Evolutionary conservation across 2,888 invertebrate species (phyloP).

Genomic region (Cryptus viduatorius): DNA sequence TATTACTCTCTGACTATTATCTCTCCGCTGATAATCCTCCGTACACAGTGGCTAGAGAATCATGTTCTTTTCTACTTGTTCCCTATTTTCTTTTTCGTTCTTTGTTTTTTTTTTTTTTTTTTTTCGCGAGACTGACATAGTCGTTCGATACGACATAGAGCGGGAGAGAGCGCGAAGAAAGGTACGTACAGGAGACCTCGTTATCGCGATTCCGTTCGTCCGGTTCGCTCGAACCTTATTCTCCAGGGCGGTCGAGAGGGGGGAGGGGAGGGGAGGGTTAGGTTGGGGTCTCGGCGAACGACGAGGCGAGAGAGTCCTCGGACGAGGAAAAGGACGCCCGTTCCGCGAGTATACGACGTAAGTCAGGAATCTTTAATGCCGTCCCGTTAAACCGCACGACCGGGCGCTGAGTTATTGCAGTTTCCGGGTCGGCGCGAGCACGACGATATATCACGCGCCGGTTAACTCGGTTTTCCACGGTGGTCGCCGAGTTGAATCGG

Average conservation of each 20-base stretch:
- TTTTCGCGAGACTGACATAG: conserved; percentile 5
- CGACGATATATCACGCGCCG: conserved; percentile 74
- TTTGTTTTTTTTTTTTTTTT: conserved; percentile 13
- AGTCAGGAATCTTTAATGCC: conserved; percentile 79
- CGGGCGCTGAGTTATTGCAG: conserved; percentile 77
- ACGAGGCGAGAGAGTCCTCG: conserved; percentile 11
- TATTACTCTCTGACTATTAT: conserved; percentile 7
- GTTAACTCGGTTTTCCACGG: conserved; percentile 72
- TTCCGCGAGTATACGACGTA: conserved; percentile 70
- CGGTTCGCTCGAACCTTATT: conserved; percentile 54
- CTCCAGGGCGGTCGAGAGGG: conserved; percentile 15
- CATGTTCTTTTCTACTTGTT: neutral
- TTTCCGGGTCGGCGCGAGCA: conserved; percentile 76
- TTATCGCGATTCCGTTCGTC: conserved; percentile 64
- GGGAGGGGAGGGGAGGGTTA: conserved; percentile 6
- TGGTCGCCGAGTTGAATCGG: conserved; percentile 51
- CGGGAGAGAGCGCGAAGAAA: neutral
- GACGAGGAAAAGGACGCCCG: conserved; percentile 37
- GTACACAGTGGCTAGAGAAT: conserved; percentile 4
- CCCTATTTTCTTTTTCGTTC: neutral
- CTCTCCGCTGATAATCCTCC: conserved; percentile 15
- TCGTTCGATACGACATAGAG: conserved; percentile 1
- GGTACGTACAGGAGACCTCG: conserved; percentile 56
- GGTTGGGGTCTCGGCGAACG: conserved; percentile 18
- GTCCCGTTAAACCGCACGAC: conserved; percentile 76